Percentiles rank a stretch among this genome's conserved stretches.
Conservation (phyloP, 2,113 vertebrate genomes). For the Calidris pugnax region DNA sequence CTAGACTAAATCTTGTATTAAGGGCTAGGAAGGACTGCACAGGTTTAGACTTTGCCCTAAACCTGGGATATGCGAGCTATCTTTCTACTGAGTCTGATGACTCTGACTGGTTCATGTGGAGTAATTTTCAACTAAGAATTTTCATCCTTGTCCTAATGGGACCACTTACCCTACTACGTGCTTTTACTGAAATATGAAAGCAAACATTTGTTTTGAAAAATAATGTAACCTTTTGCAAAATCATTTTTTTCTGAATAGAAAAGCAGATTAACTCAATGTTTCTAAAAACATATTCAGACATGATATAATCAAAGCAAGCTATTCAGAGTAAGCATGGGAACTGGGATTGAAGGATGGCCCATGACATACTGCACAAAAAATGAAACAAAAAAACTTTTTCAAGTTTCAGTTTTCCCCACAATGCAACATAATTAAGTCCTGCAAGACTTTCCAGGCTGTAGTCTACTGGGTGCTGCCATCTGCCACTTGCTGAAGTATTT, state of each 20-base stretch:
- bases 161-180: background rate
- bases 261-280: background rate
- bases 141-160: background rate
- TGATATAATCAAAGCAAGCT: background rate
- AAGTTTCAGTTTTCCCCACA: conserved; percentile 11
- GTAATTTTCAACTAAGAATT: background rate
- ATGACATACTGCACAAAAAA: background rate
- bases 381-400: background rate
- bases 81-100: background rate
- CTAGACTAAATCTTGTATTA: background rate
- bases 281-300: background rate
- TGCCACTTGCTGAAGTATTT: background rate
- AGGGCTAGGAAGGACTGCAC: background rate
- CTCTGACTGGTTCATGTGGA: background rate
- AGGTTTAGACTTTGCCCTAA: background rate
- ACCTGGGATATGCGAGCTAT: background rate
- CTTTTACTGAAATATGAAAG: background rate
- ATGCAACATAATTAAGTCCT: background rate
- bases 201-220: background rate
- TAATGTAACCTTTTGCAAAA: background rate
- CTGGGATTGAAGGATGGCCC: background rate
- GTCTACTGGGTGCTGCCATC: background rate
- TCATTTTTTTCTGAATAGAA: background rate
- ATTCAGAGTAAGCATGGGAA: background rate
- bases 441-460: background rate